Conservation (phyloP, 1,140 invertebrate genomes). For the Battus philenor region DNA sequence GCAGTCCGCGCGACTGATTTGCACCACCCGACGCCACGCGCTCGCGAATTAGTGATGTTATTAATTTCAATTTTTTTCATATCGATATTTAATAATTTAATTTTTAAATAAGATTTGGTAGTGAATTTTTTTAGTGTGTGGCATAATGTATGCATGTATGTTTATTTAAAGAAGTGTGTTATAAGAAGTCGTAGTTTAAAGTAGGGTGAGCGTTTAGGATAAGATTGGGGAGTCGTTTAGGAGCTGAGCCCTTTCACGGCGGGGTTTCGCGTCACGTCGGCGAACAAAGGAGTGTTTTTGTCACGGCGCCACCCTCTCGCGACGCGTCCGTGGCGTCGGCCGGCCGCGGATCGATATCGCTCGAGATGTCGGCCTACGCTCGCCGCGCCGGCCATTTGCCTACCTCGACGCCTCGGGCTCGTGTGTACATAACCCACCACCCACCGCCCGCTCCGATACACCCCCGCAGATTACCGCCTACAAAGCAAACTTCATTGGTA, state of each 20-base stretch:
- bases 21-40: slow-evolving; percentile 63
- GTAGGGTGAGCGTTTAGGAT: slow-evolving; percentile 18
- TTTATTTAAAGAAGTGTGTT: not conserved
- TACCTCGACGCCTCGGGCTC: slow-evolving; percentile 70
- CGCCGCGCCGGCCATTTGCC: slow-evolving; percentile 68
- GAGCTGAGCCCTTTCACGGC: slow-evolving; percentile 17
- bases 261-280: slow-evolving; percentile 26
- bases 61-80: slow-evolving; percentile 29
- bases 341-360: slow-evolving; percentile 67
- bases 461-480: slow-evolving; percentile 73
- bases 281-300: slow-evolving; percentile 71
- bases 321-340: slow-evolving; percentile 50
- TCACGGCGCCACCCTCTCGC: slow-evolving; percentile 53
- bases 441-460: slow-evolving; percentile 60
- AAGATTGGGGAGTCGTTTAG: slow-evolving; percentile 19
- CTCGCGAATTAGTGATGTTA: slow-evolving; percentile 54
- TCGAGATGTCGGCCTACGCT: slow-evolving; percentile 70
- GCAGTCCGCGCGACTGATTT: slow-evolving; percentile 71
- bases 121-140: too few species aligned
- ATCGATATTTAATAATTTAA: slow-evolving; percentile 34
- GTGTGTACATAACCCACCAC: slow-evolving; percentile 71
- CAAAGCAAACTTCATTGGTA: slow-evolving; percentile 75
- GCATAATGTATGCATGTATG: not conserved
- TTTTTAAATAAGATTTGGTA: too few species aligned
- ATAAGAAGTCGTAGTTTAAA: not conserved